Base-by-base conservation (phyloP, 2,797 vertebrate genomes). In the Tauraco hartlaubi region DNA sequence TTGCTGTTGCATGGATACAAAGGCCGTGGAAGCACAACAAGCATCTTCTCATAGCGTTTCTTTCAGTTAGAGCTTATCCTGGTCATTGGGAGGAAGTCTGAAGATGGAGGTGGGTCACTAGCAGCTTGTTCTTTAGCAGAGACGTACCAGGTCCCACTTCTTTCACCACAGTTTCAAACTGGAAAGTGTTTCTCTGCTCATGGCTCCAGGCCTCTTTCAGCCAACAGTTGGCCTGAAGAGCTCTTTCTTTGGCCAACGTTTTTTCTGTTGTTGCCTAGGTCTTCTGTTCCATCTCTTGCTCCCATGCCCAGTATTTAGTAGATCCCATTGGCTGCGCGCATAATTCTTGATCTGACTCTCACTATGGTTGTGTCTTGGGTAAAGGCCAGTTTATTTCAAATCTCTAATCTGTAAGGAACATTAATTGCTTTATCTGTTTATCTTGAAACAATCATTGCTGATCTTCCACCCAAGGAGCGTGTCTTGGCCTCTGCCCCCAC, bases 1-100 rank as follows among this genome's bases (percentile, higher is more conserved):
- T 35, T n/a, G 14, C 1, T 43, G 28, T 15, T 39, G n/a, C 11
- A 1, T 0, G 7, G 66, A 7, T 28, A 12, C 7, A 55, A 59
- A 41, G 15, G 9, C 48, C 31, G 3, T 52, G 43, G 37, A 43
- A 51, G 23, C 20, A 12, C 51, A 51, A 5, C 20, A 76, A 25
- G 17, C 22, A n/a, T 17, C n/a, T 63, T 64, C 37, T 75, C 15
- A 4, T 7, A 25, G 29, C 0, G 3, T 20, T 92, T 54, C 3
- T 43, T 63, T 71, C 35, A 13, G 18, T 44, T 44, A 49, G 52
- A 63, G 26, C 35, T 74, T 61, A 5, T 15, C 54, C 52, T 83
- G 64, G 11, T 33, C 54, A 10, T 4, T 39, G 64, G 22, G 61
- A 71, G 16, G 46, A 48, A 26, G 26, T 37, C 74, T 76, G 62